A percentile compares a stretch with the other conserved stretches of the same genome.
phyloP scores from a whole-genome alignment of 2,797 vertebrate species.

The Hipposideros larvatus region DNA sequence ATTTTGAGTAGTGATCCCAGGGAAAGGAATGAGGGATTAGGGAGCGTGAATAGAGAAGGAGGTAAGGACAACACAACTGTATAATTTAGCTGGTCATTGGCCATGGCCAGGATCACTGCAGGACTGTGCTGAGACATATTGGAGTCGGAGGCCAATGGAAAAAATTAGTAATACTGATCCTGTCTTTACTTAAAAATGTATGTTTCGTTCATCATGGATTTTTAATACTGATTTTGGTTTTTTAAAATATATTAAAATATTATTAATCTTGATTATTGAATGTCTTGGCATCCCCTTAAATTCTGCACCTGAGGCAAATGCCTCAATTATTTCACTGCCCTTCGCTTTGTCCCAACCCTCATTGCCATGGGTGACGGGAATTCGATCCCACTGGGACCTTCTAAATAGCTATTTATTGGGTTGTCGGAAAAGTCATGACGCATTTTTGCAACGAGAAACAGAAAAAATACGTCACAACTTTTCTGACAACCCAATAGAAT shows the following conservation, averaged over 20 bases:
- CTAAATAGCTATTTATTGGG: neutral
- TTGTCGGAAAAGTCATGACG: no score
- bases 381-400: neutral
- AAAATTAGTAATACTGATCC: neutral
- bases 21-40: neutral
- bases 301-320: neutral
- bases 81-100: neutral
- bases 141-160: neutral
- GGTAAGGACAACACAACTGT: neutral
- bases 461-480: no score
- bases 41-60: neutral
- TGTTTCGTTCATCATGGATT: neutral
- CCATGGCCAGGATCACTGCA: neutral
- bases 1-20: neutral
- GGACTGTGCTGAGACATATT: neutral
- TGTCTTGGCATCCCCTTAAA: neutral
- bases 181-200: neutral
- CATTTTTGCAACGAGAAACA: no score
- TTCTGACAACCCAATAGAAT: neutral
- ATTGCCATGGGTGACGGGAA: neutral
- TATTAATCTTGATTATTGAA: neutral
- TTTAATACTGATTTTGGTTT: conserved; percentile 27
- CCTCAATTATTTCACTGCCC: neutral
- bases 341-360: neutral
- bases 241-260: neutral